Evolutionary conservation across 2,113 vertebrate species (phyloP), one percentile per base, ranked within the genome.

Genomic region (Butastur rufipennis): DNA sequence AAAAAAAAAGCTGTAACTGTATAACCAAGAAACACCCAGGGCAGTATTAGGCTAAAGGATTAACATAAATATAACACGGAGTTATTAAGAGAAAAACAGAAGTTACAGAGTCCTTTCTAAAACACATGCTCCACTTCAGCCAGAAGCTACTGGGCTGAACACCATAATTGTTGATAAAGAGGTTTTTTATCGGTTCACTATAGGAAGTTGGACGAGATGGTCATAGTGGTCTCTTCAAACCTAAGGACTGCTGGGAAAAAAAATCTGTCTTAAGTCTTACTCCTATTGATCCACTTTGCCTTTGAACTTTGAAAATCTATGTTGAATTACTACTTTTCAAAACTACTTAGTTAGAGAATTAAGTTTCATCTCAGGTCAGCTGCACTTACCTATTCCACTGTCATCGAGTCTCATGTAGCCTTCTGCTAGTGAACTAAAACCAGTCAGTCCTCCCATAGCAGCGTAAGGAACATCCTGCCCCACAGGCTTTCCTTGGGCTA

Each of bases 371-470:
- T 77, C 36, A 25, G 53, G 25, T 68, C 75, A 36, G 88, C 32
- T 78, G 67, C 86, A 96, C 98, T 81, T 95, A 99, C 99, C 98
- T 92, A 97, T 90, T 47, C 98, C 98, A 40, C 98, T 98, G 82
- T 97, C 94, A 91, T 99, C 98, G 3, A 99, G 97, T 73, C 98
- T 97, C 83, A 99, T 95, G 97, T 99, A 99, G 71, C 99, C 99
- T 89, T 99, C 99, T 84, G 98, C 96, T 63, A 99, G 96, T 1
- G 99, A 99, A 81, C 98, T 99, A 94, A 99, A 99, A 18, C 99
- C 99, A 5, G 99, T 99, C 75, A 99, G 84, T 13, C 99, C 99
- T 56, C 99, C 99, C 99, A 99, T 98, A 8, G 99, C 99, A 73
- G 98, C 98, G 2, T 99, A 99, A 12, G 99, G 99, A 48, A 99